Base-by-base conservation (phyloP, 2,888 invertebrate genomes). In the Eulithis prunata region DNA sequence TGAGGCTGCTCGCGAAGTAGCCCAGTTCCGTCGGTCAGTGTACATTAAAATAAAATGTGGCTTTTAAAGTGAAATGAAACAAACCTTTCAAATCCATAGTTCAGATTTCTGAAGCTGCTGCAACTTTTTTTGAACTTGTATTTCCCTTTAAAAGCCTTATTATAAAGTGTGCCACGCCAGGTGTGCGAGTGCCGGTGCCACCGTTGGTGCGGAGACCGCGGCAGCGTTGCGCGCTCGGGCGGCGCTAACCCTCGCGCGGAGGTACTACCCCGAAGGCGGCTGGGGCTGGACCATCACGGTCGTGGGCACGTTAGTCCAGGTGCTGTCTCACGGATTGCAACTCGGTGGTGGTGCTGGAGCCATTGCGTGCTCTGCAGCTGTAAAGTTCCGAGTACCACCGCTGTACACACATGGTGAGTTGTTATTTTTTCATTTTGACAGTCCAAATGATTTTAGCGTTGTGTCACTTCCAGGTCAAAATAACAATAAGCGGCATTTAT, bases 251-350 rank as follows among this genome's bases (percentile, higher is more conserved):
- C 92, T 96, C 54, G 95, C 95, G 64, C 93, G 96, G 43, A 96
- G 97, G 76, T 97, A 97, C 89, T 97, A 97, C 86, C 97, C 97
- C 4, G 97, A 97, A 90, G 97, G 97, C 3, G 97, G 97, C 12
- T 97, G 97, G 97, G 97, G 97, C 13, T 97, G 96, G 96, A 94
- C 97, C 58, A 94, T 97, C 66, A 95, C 96, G 56, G 94, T 95
- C 60, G 96, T 96, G 71, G 95, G 96, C 32, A 94, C 96, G 36
- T 87, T 96, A 64, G 96, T 96, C 28, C 96, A 97, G 82, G 89
- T 96, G 59, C 88, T 97, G 57, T 95, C 95, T 57, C 95, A 96
- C 77, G 97, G 97, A 7, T 88, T 97, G 61, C 97, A 97, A 81
- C 93, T 96, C 72, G 94, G 96, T 68, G 95, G 96, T 11, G 90